Evolutionary conservation across 2,888 invertebrate species (phyloP).

Genomic region (Formica aserva): DNA sequence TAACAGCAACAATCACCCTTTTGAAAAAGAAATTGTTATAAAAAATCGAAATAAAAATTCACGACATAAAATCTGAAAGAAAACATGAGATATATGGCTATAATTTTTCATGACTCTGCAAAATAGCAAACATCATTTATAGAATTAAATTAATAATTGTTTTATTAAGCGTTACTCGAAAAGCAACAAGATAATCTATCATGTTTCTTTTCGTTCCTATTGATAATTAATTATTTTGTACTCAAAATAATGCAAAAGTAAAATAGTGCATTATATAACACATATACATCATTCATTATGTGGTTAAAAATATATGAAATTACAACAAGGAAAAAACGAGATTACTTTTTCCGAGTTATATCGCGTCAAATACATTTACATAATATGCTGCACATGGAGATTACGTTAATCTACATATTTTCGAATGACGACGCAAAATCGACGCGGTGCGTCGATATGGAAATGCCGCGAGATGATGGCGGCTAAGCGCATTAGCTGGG

Average conservation of each 20-base stretch:
- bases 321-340: not conserved
- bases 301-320: not conserved
- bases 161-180: not conserved
- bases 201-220: not conserved
- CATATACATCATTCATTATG: not conserved
- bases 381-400: not conserved
- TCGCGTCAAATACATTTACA: not conserved
- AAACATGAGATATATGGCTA: not conserved
- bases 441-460: conserved; percentile 71
- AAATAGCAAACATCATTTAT: not conserved
- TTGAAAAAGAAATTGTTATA: conserved; percentile 16
- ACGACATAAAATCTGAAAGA: not conserved
- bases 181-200: not conserved
- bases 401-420: conserved; percentile 71
- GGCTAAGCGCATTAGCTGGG: conserved; percentile 60
- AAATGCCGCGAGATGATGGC: conserved; percentile 56
- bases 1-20: conserved; percentile 5
- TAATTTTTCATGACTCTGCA: not conserved
- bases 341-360: not conserved
- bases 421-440: conserved; percentile 71
- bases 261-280: not conserved
- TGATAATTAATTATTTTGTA: not conserved
- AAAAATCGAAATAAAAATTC: conserved; percentile 2
- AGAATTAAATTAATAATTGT: no score
- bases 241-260: no score